Evolutionary conservation across 1,140 invertebrate species (phyloP).

Genomic region (Aleiodes sp.): DNA sequence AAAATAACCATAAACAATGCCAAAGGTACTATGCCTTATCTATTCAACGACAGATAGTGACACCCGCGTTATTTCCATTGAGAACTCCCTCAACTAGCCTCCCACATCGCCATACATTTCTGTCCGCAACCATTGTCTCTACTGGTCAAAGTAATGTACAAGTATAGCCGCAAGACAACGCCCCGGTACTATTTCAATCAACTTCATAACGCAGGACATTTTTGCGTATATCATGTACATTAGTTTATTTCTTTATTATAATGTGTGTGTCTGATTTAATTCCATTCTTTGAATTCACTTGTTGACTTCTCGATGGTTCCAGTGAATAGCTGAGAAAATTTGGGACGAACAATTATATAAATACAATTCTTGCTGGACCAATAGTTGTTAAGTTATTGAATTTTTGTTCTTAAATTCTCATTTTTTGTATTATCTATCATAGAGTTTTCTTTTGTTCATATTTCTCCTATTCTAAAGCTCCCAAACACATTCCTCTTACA

Average conservation of each 20-base stretch:
- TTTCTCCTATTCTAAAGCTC: too few species aligned
- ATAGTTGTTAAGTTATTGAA: too few species aligned
- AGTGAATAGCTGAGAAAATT: too few species aligned
- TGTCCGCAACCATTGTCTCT: not conserved
- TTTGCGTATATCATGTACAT: conserved; percentile 6
- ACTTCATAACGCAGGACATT: not conserved
- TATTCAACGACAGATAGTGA: not conserved
- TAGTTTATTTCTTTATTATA: not conserved
- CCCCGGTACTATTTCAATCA: conserved; percentile 10
- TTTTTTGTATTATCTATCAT: too few species aligned
- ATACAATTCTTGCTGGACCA: too few species aligned
- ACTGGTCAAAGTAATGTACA: not conserved
- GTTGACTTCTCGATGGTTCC: too few species aligned
- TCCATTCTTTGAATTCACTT: too few species aligned
- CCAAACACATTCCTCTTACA: too few species aligned
- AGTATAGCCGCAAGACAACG: not conserved
- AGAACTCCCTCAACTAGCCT: not conserved
- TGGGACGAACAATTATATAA: too few species aligned
- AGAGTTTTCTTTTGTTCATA: too few species aligned
- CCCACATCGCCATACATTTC: not conserved
- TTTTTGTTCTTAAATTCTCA: too few species aligned
- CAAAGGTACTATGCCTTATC: not conserved
- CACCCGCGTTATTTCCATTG: not conserved
- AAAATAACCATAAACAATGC: not conserved
- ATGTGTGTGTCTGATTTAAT: too few species aligned